Conservation (phyloP, 2,113 vertebrate species). For the Echinops telfairi region DNA sequence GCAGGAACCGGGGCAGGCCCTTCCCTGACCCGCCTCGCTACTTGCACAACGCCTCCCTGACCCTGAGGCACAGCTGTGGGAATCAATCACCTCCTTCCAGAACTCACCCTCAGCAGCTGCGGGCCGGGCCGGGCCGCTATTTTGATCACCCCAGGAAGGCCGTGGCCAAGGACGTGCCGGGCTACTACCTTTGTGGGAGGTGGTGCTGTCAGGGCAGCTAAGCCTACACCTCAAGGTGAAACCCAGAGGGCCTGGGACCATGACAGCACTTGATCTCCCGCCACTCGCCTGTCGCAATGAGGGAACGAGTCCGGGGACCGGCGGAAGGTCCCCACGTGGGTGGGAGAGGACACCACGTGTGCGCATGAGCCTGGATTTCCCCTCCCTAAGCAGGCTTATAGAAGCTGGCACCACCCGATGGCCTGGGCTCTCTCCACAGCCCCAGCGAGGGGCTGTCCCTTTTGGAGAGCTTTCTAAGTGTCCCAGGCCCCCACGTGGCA, state of each 20-base stretch:
- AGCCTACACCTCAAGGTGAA: constrained; percentile 64
- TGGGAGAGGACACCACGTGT: background rate
- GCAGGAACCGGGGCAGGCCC: constrained; percentile 85
- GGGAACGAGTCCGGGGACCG: constrained; percentile 1
- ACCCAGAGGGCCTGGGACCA: constrained; percentile 25
- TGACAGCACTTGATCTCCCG: constrained; percentile 57
- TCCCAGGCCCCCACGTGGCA: background rate
- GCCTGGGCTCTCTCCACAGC: background rate
- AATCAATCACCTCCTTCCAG: constrained; percentile 90
- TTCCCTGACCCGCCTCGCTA: constrained; percentile 83
- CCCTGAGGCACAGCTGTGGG: constrained; percentile 88
- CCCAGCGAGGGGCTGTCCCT: background rate
- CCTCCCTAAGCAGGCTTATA: background rate
- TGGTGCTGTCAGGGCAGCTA: constrained; percentile 53
- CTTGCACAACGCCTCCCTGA: constrained; percentile 84
- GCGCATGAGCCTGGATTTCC: background rate
- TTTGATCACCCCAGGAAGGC: constrained; percentile 84
- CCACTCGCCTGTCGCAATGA: accelerated
- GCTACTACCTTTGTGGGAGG: constrained; percentile 76
- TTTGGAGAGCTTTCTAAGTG: background rate
- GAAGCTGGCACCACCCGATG: background rate
- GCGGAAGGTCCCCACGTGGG: background rate
- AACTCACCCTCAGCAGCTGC: constrained; percentile 87
- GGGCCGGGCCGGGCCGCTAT: constrained; percentile 86
- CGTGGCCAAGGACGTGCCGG: constrained; percentile 75